Conservation (phyloP, 2,113 vertebrate species). For the Cisticola juncidis region DNA sequence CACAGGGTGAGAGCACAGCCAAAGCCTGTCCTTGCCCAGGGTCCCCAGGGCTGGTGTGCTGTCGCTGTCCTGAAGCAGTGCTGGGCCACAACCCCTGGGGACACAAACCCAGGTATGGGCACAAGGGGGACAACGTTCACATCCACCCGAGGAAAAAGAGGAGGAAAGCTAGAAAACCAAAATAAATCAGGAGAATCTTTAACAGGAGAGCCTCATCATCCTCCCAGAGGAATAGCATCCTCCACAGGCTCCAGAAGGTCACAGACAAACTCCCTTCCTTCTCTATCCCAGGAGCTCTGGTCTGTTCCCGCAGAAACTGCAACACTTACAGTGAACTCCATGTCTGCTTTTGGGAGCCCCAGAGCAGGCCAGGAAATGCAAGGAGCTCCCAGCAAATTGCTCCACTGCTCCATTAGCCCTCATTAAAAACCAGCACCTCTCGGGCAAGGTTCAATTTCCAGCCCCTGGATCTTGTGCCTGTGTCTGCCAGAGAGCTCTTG, state of each 20-base stretch:
- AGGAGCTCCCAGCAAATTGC: neutral
- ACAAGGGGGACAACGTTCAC: accelerated
- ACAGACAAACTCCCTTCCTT: accelerated
- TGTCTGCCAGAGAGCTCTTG: neutral
- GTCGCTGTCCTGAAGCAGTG: accelerated
- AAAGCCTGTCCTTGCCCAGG: neutral
- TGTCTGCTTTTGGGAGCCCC: neutral
- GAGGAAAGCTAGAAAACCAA: neutral
- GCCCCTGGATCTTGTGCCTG: neutral
- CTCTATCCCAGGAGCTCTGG: accelerated
- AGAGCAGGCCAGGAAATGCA: neutral
- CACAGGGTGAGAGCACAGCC: neutral
- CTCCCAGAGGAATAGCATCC: neutral
- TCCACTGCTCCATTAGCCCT: neutral
- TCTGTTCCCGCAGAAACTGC: accelerated
- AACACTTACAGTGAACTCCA: neutral
- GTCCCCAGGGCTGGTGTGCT: accelerated
- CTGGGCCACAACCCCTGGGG: neutral
- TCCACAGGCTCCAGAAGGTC: neutral
- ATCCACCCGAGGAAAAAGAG: no score
- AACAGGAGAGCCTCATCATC: neutral
- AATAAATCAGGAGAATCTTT: neutral
- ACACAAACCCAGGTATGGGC: accelerated
- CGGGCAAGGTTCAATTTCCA: neutral
- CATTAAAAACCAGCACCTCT: neutral